phyloP scores from a whole-genome alignment of 2,888 invertebrate genomes.

The Tenthredo amoena region DNA sequence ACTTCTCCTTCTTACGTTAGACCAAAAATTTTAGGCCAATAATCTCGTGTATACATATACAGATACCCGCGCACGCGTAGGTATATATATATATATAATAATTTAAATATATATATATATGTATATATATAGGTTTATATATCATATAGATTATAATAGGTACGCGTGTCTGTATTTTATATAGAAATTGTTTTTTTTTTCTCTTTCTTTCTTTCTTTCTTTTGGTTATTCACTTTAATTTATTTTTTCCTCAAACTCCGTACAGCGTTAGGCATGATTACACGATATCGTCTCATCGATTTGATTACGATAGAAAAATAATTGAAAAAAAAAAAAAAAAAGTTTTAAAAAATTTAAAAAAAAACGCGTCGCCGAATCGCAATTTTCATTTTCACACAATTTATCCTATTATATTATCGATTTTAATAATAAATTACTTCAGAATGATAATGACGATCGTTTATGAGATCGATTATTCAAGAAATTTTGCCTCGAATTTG shows the following conservation, averaged over 20 bases:
- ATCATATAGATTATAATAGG: not conserved
- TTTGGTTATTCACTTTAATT: no score
- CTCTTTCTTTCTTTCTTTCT: not conserved
- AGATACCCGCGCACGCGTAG: not conserved
- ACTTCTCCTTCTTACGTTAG: not conserved
- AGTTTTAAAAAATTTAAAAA: no score
- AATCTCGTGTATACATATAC: not conserved
- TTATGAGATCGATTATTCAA: not conserved
- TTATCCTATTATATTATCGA: not conserved
- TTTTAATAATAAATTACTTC: not conserved
- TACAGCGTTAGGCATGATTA: not conserved
- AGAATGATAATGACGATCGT: not conserved
- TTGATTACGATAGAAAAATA: not conserved
- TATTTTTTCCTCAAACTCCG: not conserved
- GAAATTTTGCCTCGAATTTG: not conserved
- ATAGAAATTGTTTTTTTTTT: not conserved
- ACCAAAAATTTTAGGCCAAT: constrained; percentile 29
- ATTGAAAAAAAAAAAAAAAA: no score
- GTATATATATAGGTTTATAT: not conserved
- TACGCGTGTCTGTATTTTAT: not conserved
- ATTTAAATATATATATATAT: not conserved
- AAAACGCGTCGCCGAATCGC: no score
- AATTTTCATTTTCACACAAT: not conserved
- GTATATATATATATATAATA: not conserved
- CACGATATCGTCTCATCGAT: not conserved